These are phyloP conservation scores for Thryonomys swinderianus DNA, from an alignment of 2,113 vertebrate genomes.

Conservation along the genomic window DNA sequence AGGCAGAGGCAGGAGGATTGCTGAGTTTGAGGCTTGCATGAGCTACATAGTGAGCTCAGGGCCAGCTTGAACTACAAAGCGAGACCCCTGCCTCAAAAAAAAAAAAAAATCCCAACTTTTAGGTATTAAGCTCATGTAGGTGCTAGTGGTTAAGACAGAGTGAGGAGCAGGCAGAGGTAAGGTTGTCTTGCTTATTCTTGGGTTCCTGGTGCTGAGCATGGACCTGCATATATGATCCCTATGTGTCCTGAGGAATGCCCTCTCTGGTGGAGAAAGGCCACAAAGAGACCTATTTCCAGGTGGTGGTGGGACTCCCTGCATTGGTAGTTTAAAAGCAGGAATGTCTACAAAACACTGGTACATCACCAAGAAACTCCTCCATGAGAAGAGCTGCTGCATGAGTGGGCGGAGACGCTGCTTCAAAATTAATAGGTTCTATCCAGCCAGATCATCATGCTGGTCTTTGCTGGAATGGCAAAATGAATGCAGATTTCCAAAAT, in stretches of 20 bases:
- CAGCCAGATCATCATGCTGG: not conserved
- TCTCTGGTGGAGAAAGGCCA: not conserved
- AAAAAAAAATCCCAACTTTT: not conserved
- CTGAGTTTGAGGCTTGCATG: too few species aligned
- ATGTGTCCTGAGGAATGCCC: not conserved
- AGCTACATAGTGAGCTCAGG: too few species aligned
- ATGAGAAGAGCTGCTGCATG: not conserved
- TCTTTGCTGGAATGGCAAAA: constrained; percentile 15
- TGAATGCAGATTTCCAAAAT: not conserved
- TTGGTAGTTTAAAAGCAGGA: not conserved
- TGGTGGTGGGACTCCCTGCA: not conserved
- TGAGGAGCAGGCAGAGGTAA: not conserved
- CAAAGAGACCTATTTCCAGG: not conserved
- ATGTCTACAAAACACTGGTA: not conserved
- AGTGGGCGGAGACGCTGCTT: not conserved
- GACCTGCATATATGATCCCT: not conserved
- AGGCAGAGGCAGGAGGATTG: too few species aligned
- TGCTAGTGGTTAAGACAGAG: not conserved
- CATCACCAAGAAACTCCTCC: not conserved
- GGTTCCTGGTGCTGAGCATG: not conserved
- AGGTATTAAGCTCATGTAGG: not conserved
- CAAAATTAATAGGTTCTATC: not conserved
- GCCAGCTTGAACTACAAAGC: too few species aligned
- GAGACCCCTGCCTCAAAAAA: too few species aligned
- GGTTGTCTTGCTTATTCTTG: not conserved